Base-by-base conservation (phyloP, 2,113 vertebrate species). In the Probosciger aterrimus region DNA sequence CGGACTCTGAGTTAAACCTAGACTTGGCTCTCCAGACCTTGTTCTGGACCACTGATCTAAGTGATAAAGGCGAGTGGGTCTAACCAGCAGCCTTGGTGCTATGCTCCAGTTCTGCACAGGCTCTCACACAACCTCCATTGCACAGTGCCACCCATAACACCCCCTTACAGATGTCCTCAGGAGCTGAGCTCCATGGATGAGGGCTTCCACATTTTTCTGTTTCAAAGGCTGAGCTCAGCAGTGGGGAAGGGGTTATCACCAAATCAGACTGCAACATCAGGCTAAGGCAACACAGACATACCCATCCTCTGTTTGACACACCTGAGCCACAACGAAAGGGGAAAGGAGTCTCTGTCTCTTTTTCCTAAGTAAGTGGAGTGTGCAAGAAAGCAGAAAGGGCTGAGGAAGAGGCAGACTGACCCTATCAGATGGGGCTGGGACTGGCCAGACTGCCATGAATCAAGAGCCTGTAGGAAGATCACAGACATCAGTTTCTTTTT, bases 321-420 rank as follows among this genome's bases (percentile, higher is more conserved):
- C 49, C 67, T 43, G 2, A 13, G 65, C 47, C 78, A 64, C 16
- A 41, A 5, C 62, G 63, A 17, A 44, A 65, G 31, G 7, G 14
- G 18, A 68, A 33, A 46, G 28, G 2, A 17, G 9, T 23, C 52
- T 4, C 2, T 17, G 16, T 16, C 37, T n/a, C 62, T 62, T 33
- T 31, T 49, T 59, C 63, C 22, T 28, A 53, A 31, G 39, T 22
- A 53, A 31, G 39, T 22, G 47, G 16, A 49, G 50, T 17, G 15
- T 55, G 49, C 0, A 0, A 33, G 2, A 43, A 89, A 59, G 41
- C 3, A 3, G n/a, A 50, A 70, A 64, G 35, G 2, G 2, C 28
- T 22, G 35, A 4, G 18, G 50, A 65, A n/a, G 14, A 67, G 43
- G 46, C 68, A 81, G 78, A 81, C 18, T 8, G 3, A 12, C 67